These are phyloP conservation scores for Umimayanthus kanabou DNA, from an alignment of 92 coral and sea anemone genomes.

Conservation along the genomic window DNA sequence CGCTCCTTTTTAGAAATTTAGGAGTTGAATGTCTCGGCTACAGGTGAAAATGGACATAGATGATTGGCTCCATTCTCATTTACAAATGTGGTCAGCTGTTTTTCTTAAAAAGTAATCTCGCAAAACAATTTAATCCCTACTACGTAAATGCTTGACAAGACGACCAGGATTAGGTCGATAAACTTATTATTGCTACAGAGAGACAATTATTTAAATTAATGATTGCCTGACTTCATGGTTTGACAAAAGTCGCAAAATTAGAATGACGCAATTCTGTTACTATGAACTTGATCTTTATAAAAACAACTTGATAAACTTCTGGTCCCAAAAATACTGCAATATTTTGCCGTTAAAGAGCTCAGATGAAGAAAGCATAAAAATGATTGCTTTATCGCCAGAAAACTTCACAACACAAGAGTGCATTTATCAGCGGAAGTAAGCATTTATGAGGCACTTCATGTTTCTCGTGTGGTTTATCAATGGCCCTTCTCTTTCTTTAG, in stretches of 20 bases:
- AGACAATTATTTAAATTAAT: neutral
- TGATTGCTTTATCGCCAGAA: neutral
- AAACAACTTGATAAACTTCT: neutral
- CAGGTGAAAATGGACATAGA: no score
- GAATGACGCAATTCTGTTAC: neutral
- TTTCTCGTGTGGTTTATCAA: neutral
- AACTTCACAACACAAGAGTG: no score
- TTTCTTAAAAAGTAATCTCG: neutral
- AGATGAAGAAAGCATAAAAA: neutral
- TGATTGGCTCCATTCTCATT: neutral
- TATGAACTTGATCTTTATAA: neutral
- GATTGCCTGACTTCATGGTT: neutral
- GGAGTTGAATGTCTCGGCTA: neutral
- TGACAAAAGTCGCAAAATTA: neutral
- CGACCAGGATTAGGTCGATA: neutral
- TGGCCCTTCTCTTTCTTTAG: neutral
- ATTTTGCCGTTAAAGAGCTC: neutral
- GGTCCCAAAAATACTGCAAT: neutral
- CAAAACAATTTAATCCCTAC: neutral
- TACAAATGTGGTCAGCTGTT: neutral
- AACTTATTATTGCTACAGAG: neutral
- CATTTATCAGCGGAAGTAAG: neutral
- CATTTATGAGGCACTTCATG: neutral
- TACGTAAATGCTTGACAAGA: neutral
- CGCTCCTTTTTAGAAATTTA: neutral